Conservation (phyloP, 2,888 invertebrate genomes). For the Chaetogeoica ovagalla region DNA sequence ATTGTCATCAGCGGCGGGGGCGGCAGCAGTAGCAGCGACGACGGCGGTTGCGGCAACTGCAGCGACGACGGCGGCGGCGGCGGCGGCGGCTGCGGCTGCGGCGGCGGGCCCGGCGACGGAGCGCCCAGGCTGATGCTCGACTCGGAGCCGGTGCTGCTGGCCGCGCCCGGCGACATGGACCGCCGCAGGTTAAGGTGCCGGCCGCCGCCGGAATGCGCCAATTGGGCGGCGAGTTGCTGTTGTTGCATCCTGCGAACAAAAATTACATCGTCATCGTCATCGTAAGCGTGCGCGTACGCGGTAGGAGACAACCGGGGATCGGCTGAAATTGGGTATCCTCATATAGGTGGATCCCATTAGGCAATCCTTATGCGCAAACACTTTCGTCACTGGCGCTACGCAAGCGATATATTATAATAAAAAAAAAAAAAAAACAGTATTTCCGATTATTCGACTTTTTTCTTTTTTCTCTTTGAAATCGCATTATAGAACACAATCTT, state of each 20-base stretch:
- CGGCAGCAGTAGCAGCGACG: not conserved
- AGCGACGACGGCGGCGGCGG: not conserved
- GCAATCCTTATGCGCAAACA: no score
- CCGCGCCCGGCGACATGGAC: constrained; percentile 56
- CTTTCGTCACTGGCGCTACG: no score
- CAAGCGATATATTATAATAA: no score
- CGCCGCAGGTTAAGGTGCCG: constrained; percentile 42
- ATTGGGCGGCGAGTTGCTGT: constrained; percentile 58
- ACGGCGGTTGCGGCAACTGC: constrained; percentile 51
- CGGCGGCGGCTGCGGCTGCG: not conserved
- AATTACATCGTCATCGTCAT: no score
- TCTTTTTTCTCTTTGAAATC: no score
- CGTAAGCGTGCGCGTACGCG: no score
- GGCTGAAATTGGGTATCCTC: no score
- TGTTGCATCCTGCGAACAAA: constrained; percentile 58
- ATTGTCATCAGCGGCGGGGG: constrained; percentile 10
- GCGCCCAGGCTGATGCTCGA: constrained; percentile 57
- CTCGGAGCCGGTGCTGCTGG: constrained; percentile 57
- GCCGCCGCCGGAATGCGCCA: constrained; percentile 57
- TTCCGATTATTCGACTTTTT: no score
- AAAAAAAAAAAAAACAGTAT: no score
- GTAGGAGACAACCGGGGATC: no score
- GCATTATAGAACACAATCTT: no score
- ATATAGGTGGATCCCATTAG: no score
- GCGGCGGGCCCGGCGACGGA: constrained; percentile 57